Conservation (phyloP, 1,140 invertebrate genomes). For the Hylaeus anthracinus region DNA sequence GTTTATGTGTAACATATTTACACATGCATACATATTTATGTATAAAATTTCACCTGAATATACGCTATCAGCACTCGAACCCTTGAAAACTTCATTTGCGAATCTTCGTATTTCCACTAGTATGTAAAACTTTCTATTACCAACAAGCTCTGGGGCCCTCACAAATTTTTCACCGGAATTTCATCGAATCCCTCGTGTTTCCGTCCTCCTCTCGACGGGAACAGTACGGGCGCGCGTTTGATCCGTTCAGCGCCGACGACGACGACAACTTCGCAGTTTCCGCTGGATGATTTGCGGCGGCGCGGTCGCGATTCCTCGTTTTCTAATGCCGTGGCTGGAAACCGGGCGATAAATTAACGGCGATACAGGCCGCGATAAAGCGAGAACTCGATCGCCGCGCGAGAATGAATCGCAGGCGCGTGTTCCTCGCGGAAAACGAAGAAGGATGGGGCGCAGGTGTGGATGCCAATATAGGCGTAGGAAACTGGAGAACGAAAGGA, state of each 20-base stretch:
- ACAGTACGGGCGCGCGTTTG: not conserved
- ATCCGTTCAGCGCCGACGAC: conserved; percentile 30
- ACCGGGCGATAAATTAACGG: conserved; percentile 71
- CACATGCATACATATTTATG: too few species aligned
- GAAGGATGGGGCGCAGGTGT: conserved; percentile 73
- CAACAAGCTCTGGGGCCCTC: too few species aligned
- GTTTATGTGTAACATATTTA: too few species aligned
- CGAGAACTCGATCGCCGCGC: conserved; percentile 62
- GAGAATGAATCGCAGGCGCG: conserved; percentile 66
- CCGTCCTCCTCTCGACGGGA: too few species aligned
- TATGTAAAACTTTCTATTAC: too few species aligned
- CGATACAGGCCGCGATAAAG: conserved; percentile 70
- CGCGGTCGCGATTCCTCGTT: conserved; percentile 71
- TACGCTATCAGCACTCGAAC: too few species aligned
- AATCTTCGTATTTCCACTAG: too few species aligned
- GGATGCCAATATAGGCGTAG: conserved; percentile 62
- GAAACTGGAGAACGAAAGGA: conserved; percentile 41
- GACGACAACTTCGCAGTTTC: conserved; percentile 47
- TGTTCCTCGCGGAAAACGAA: conserved; percentile 67
- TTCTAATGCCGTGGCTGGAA: conserved; percentile 64
- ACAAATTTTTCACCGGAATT: too few species aligned
- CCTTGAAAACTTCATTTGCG: too few species aligned
- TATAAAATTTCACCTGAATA: too few species aligned
- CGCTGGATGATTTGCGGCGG: conserved; percentile 56
- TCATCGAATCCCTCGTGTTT: too few species aligned